A percentile compares a stretch with the other conserved stretches of the same genome.
These are phyloP conservation scores for Xiphydria camelus DNA, from an alignment of 2,888 invertebrate genomes.

Conservation along the genomic window DNA sequence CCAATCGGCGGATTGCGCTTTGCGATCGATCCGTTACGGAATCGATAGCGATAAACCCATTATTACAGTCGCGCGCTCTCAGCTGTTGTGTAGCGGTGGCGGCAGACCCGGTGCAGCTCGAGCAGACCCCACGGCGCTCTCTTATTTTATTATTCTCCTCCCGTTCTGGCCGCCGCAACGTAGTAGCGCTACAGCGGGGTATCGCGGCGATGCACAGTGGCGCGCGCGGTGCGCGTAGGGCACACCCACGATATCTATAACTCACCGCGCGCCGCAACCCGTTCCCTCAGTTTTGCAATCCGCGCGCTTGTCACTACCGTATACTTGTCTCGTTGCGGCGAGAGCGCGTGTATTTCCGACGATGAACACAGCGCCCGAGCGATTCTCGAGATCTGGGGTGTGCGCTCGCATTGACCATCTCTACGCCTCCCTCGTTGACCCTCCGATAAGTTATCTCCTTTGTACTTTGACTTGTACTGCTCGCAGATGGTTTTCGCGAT, in stretches of 20 bases:
- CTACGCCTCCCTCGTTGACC: no score
- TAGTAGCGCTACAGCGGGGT: no score
- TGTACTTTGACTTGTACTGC: no score
- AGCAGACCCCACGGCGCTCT: background rate
- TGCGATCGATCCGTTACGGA: constrained; percentile 24
- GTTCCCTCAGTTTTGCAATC: constrained; percentile 29
- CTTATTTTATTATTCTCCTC: constrained; percentile 42
- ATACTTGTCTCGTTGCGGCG: constrained; percentile 31
- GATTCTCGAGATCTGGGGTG: background rate
- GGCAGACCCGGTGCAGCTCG: no score
- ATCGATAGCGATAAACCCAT: constrained; percentile 3
- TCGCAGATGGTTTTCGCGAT: no score
- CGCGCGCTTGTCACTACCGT: constrained; percentile 27
- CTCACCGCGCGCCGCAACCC: constrained; percentile 35
- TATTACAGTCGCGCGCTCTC: no score
- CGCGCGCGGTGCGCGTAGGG: constrained; percentile 26
- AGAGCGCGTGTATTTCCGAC: background rate
- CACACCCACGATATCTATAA: constrained; percentile 44
- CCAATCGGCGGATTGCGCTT: constrained; percentile 47
- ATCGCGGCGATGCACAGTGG: constrained; percentile 9
- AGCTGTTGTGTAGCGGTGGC: no score
- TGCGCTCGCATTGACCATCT: no score
- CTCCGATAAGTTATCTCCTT: no score
- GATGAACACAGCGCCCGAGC: background rate
- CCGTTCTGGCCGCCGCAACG: constrained; percentile 22